Evolutionary conservation across 2,888 invertebrate genomes (phyloP), one percentile per base, ranked within the genome.

Genomic region (Ferdinandea cuprea): DNA sequence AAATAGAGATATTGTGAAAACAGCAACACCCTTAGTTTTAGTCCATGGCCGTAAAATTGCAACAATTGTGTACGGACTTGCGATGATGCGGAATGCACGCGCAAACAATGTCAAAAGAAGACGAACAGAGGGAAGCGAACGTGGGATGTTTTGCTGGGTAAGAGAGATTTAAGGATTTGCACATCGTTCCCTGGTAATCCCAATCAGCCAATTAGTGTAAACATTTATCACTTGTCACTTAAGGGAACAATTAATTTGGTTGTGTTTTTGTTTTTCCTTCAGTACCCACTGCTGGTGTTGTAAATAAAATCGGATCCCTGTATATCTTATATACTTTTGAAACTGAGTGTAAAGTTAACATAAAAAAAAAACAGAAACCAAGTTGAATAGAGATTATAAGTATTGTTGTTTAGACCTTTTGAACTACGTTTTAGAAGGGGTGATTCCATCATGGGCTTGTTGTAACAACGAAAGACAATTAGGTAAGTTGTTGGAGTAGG

Each of bases 181-280:
- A 66, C 66, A 54, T 66, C 52, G 19, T 21, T 54, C 40, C 19
- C 28, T 52, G 52, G 30, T 66, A 52, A 42, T 66, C 52, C 66
- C 66, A 66, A 66, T 54, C 42, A 66, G 42, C 42, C 52, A 66
- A 66, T 66, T 66, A 66, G 54, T 42, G 42, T 52, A 19, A 52
- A 32, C 52, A 66, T 66, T 66, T 54, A 66, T 66, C 42, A 54
- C 42, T 52, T 54, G 66, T 54, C 52, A 52, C 66, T 32, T 52
- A 42, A 11, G 52, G 65, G 37, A 42, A 37, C 52, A 28, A 65
- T 65, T 66, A 52, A 35, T 37, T 50, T 25, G 3, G 37, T 15
- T 15, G 25, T 28, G 25, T 17, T 28, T 8, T 40, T 11, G 4
- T 40, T 17, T 28, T 8, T 25, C 15, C 25, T 28, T n/a, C 3